Percentiles rank a stretch among this genome's conserved stretches.
phyloP scores from a whole-genome alignment of 2,113 vertebrate genomes.

The Hippocampus mohnikei region DNA sequence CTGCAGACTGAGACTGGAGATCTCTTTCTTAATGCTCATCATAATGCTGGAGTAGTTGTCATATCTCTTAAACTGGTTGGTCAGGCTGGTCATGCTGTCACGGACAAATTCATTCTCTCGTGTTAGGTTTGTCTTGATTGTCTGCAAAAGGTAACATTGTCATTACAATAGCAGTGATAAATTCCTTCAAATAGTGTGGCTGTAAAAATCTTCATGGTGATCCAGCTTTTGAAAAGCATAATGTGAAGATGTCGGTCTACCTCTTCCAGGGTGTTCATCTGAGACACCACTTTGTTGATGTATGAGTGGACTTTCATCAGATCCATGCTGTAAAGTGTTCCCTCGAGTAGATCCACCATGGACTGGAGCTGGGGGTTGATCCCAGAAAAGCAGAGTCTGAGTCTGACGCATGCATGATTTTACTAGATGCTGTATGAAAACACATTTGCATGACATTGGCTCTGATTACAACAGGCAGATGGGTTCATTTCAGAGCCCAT shows the following conservation, averaged over 20 bases:
- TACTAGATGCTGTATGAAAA: slow-evolving; percentile 15
- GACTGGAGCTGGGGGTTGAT: slow-evolving; percentile 82
- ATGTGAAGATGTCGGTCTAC: slow-evolving; percentile 57
- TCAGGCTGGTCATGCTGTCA: slow-evolving; percentile 84
- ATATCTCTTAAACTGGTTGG: slow-evolving; percentile 84
- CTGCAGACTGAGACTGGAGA: slow-evolving; percentile 88
- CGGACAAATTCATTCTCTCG: slow-evolving; percentile 90
- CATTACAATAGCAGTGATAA: not conserved
- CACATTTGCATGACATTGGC: slow-evolving; percentile 10
- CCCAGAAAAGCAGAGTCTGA: slow-evolving; percentile 28
- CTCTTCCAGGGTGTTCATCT: slow-evolving; percentile 94
- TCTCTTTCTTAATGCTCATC: slow-evolving; percentile 94
- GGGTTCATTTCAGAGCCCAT: slow-evolving; percentile 5
- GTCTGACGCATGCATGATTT: slow-evolving; percentile 2
- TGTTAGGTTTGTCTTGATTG: slow-evolving; percentile 90
- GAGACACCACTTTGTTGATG: slow-evolving; percentile 86
- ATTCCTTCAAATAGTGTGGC: not conserved
- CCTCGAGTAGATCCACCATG: slow-evolving; percentile 93
- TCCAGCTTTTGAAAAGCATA: not conserved
- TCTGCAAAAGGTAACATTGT: slow-evolving; percentile 66
- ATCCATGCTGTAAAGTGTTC: slow-evolving; percentile 93
- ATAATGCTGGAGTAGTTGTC: slow-evolving; percentile 95
- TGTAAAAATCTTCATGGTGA: not conserved
- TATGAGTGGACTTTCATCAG: slow-evolving; percentile 95
- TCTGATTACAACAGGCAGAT: slow-evolving; percentile 10